Conservation (phyloP, 2,888 invertebrate genomes). For the Cantharis nigra region DNA sequence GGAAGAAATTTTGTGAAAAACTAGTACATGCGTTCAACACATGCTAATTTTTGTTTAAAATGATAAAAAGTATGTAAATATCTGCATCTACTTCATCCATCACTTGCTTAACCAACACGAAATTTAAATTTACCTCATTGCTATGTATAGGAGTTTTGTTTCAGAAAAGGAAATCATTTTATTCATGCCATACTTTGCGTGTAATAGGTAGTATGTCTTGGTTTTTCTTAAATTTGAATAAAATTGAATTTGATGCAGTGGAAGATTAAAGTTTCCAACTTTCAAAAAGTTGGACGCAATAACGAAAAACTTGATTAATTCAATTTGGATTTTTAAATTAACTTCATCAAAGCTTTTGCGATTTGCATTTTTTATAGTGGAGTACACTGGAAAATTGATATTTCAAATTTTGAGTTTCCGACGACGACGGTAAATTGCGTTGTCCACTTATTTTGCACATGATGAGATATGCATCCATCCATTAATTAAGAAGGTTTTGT, state of each 20-base stretch:
- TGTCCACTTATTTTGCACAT: neutral
- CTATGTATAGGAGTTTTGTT: neutral
- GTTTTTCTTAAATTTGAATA: neutral
- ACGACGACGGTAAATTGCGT: neutral
- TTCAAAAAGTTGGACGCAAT: neutral
- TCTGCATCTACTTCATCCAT: neutral
- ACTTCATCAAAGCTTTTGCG: neutral
- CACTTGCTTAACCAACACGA: neutral
- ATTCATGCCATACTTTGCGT: neutral
- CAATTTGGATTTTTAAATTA: neutral
- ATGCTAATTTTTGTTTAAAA: conserved; percentile 30
- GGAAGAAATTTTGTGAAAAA: conserved; percentile 5
- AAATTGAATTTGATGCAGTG: neutral
- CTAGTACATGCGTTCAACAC: conserved; percentile 31
- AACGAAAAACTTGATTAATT: neutral
- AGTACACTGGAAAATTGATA: neutral
- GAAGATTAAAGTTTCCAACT: neutral
- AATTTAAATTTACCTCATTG: conserved; percentile 1
- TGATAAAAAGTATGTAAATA: conserved; percentile 10
- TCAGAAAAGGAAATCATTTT: neutral
- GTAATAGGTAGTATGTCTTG: neutral
- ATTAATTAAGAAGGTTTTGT: neutral
- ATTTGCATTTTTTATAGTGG: neutral
- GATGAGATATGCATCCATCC: neutral
- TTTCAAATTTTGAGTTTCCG: neutral